Percentiles rank a stretch among this genome's conserved stretches.
Conservation (phyloP, 2,113 vertebrate species). For the Nesospiza acunhae region DNA sequence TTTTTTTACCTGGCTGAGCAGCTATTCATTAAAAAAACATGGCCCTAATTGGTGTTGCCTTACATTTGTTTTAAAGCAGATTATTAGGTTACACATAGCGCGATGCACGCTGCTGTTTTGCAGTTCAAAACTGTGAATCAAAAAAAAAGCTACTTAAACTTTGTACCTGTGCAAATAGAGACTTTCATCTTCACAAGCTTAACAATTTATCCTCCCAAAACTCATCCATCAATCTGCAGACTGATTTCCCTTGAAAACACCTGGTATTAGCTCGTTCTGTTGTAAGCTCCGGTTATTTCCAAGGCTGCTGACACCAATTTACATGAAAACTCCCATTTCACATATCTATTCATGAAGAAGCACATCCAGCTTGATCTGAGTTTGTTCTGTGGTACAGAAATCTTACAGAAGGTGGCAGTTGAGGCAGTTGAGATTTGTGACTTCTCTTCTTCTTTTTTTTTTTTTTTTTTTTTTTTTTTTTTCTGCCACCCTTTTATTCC, state of each 20-base stretch:
- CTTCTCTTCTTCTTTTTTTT: background rate
- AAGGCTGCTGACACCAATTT: constrained; percentile 40
- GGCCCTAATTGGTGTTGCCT: constrained; percentile 36
- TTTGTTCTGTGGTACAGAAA: background rate
- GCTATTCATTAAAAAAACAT: constrained; percentile 29
- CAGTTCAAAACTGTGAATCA: background rate
- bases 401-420: background rate
- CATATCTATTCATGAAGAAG: background rate
- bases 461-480: background rate
- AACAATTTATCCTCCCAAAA: constrained; percentile 18
- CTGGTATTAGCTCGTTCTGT: background rate
- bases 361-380: background rate
- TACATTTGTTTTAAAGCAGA: constrained; percentile 9
- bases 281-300: constrained; percentile 30
- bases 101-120: rapidly evolving
- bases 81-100: background rate
- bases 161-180: constrained; percentile 39
- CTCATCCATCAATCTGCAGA: constrained; percentile 34
- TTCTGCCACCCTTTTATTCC: background rate
- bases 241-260: constrained; percentile 37
- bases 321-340: constrained; percentile 27
- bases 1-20: constrained; percentile 21
- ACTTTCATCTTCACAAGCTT: constrained; percentile 53
- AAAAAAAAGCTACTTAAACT: constrained; percentile 36
- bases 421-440: background rate